phyloP scores from a whole-genome alignment of 2,113 vertebrate species.

The Capreolus pygargus region DNA sequence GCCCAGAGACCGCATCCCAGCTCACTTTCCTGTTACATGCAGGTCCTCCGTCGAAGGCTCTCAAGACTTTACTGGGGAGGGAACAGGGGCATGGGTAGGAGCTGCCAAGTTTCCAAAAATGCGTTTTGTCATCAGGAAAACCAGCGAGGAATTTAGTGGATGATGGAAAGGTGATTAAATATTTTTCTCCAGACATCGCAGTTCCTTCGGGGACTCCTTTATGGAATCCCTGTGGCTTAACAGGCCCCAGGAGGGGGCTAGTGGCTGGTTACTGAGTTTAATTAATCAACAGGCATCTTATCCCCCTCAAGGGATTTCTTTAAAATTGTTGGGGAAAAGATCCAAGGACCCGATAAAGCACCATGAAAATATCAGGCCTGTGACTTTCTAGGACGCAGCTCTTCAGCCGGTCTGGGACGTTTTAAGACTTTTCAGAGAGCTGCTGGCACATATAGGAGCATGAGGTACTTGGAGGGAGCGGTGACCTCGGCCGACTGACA shows the following conservation, averaged over 20 bases:
- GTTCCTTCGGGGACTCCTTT: not conserved
- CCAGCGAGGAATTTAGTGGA: not conserved
- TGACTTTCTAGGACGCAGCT: not conserved
- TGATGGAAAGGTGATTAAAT: accelerated
- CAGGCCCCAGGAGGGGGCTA: not conserved
- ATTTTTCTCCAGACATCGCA: not conserved
- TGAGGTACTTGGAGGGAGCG: accelerated
- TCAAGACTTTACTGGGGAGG: not conserved
- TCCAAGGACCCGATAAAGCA: not conserved
- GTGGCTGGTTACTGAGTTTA: not conserved
- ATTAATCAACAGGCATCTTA: conserved; percentile 1
- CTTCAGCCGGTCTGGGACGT: not conserved
- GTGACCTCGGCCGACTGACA: not conserved
- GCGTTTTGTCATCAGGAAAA: not conserved
- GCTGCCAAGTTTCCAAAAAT: not conserved
- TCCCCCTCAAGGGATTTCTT: not conserved
- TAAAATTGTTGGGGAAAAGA: not conserved
- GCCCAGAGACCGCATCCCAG: not conserved
- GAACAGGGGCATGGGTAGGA: not conserved
- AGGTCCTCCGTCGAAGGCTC: not conserved
- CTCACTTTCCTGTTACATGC: accelerated
- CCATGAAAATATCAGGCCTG: not conserved
- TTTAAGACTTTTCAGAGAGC: not conserved
- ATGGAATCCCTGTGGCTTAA: not conserved
- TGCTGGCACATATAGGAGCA: accelerated